Conservation (phyloP, 2,888 invertebrate species). For the Andrena chrysosceles region DNA sequence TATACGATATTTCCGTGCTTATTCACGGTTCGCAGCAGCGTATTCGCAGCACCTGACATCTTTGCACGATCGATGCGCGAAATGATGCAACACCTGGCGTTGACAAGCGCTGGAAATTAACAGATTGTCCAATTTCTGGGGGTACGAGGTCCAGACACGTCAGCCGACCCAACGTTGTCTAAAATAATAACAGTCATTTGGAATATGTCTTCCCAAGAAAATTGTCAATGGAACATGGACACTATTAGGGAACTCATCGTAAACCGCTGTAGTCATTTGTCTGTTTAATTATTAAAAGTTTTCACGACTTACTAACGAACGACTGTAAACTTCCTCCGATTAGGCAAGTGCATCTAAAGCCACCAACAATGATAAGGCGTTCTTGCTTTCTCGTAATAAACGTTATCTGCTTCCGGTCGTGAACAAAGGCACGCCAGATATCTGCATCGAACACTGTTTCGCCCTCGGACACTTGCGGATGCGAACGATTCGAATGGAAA, state of each 20-base stretch:
- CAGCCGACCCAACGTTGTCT: not conserved
- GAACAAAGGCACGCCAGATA: not conserved
- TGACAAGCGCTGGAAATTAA: constrained; percentile 66
- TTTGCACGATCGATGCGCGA: constrained; percentile 46
- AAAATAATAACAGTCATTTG: not conserved
- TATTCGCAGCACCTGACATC: constrained; percentile 54
- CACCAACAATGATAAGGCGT: not conserved
- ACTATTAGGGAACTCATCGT: not conserved
- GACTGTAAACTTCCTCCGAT: not conserved
- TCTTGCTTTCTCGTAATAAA: not conserved
- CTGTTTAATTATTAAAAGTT: not conserved
- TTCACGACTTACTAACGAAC: not conserved
- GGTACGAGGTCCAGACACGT: constrained; percentile 16
- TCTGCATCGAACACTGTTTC: not conserved
- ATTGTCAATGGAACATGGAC: not conserved
- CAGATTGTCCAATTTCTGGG: constrained; percentile 48
- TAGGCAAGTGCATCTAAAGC: not conserved
- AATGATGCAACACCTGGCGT: constrained; percentile 54
- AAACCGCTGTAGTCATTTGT: not conserved
- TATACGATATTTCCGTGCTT: constrained; percentile 17
- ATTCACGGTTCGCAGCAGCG: not conserved
- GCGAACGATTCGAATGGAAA: no score
- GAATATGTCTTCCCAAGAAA: not conserved
- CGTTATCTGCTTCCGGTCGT: constrained; percentile 1
- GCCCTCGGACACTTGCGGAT: no score